Conservation (phyloP, 2,888 invertebrate species). For the Brachypterus glaber region DNA sequence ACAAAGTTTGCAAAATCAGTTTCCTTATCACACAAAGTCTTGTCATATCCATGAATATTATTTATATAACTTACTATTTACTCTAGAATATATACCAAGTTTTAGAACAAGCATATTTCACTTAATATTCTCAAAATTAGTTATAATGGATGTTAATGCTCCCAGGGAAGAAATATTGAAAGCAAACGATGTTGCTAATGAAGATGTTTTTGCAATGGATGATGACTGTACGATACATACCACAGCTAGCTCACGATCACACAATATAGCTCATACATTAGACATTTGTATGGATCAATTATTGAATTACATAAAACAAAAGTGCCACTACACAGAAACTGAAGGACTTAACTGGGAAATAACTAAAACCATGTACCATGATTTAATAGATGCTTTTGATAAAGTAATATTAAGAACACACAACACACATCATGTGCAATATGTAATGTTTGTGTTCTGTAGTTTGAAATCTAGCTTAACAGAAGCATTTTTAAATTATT, state of each 20-base stretch:
- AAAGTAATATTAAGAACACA: constrained; percentile 73
- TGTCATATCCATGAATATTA: constrained; percentile 63
- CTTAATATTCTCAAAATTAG: constrained; percentile 67
- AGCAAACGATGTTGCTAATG: constrained; percentile 20
- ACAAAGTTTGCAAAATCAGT: constrained; percentile 53
- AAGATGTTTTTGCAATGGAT: constrained; percentile 50
- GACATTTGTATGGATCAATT: constrained; percentile 71
- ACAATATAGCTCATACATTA: constrained; percentile 49
- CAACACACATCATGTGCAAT: constrained; percentile 72
- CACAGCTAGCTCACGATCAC: constrained; percentile 1
- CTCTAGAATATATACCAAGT: constrained; percentile 64
- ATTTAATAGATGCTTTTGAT: constrained; percentile 64
- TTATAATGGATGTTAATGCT: constrained; percentile 65
- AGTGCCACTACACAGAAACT: constrained; percentile 42
- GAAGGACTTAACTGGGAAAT: constrained; percentile 46
- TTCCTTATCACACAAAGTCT: constrained; percentile 68
- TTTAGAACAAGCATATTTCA: constrained; percentile 60
- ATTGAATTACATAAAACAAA: constrained; percentile 56
- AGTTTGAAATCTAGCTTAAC: constrained; percentile 51
- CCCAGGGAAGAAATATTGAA: constrained; percentile 47
- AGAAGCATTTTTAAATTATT: constrained; percentile 57
- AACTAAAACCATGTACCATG: constrained; percentile 50
- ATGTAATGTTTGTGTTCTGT: constrained; percentile 63
- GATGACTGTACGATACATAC: constrained; percentile 32
- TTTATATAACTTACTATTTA: constrained; percentile 66